These are phyloP conservation scores for Synergus japonicus DNA, from an alignment of 2,888 invertebrate genomes.

Conservation along the genomic window DNA sequence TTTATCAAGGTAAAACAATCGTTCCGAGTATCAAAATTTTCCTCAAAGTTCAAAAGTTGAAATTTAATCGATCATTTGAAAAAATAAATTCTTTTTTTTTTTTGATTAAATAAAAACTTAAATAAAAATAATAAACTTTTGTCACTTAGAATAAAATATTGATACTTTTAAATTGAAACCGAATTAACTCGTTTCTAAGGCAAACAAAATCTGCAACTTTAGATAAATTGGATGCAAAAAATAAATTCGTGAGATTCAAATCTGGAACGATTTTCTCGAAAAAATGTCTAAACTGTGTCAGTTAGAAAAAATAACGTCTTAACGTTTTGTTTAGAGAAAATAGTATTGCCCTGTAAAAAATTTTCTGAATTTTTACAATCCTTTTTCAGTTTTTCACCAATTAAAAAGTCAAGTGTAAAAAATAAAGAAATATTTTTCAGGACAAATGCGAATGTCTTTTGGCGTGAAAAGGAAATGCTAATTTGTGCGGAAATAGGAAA, in stretches of 20 bases:
- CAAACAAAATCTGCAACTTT: background rate
- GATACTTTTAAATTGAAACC: background rate
- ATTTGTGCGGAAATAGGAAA: conserved; percentile 8
- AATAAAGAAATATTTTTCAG: background rate
- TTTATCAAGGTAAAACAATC: background rate
- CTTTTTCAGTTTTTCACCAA: background rate
- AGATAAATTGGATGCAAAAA: background rate
- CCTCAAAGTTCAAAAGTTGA: background rate
- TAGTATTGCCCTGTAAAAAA: background rate
- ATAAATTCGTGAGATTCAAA: background rate
- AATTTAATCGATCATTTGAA: background rate
- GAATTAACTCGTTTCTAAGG: background rate
- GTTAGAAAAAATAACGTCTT: background rate
- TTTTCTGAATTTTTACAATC: background rate
- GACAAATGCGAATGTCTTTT: conserved; percentile 8
- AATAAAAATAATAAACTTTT: conserved; percentile 12
- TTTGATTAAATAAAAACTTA: background rate
- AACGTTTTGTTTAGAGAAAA: background rate
- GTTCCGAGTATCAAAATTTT: background rate
- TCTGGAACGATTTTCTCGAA: background rate
- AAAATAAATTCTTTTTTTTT: conserved; percentile 3
- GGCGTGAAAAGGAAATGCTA: conserved; percentile 4
- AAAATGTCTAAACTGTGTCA: background rate
- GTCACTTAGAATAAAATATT: background rate
- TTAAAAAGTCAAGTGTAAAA: background rate